Percentiles rank a stretch among this genome's conserved stretches.
These are phyloP conservation scores for Limnodromus scolopaceus DNA, from an alignment of 2,797 vertebrate species.

Conservation along the genomic window DNA sequence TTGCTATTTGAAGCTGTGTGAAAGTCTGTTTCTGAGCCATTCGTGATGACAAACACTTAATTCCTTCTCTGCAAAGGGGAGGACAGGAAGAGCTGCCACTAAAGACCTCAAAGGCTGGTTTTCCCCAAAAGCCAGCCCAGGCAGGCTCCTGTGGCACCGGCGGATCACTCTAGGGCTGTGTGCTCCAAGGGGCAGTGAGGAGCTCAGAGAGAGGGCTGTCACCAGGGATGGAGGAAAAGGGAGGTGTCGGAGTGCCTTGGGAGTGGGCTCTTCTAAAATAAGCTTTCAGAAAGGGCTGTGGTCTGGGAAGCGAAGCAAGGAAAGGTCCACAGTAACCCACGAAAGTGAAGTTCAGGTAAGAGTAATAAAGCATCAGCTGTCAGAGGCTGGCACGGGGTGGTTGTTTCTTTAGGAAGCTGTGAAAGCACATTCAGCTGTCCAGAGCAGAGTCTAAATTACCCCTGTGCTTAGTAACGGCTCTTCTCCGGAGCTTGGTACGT, in stretches of 20 bases:
- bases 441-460: not conserved
- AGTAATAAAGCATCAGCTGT: not conserved
- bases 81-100: not conserved
- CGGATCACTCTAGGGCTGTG: rapidly evolving
- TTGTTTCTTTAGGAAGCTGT: not conserved
- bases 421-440: not conserved
- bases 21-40: not conserved
- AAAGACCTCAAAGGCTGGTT: not conserved
- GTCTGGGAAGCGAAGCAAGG: not conserved
- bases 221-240: not conserved
- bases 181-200: rapidly evolving
- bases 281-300: not conserved
- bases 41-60: too few species aligned
- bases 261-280: not conserved
- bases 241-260: rapidly evolving
- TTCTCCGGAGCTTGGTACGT: not conserved
- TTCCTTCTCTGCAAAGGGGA: not conserved
- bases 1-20: not conserved
- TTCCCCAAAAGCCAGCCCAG: not conserved
- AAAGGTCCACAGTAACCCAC: not conserved
- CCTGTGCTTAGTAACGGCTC: not conserved
- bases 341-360: not conserved
- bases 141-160: not conserved
- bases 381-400: not conserved
- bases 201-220: not conserved